Base-by-base conservation (phyloP, 2,113 vertebrate genomes). In the Cephalopterus ornatus region DNA sequence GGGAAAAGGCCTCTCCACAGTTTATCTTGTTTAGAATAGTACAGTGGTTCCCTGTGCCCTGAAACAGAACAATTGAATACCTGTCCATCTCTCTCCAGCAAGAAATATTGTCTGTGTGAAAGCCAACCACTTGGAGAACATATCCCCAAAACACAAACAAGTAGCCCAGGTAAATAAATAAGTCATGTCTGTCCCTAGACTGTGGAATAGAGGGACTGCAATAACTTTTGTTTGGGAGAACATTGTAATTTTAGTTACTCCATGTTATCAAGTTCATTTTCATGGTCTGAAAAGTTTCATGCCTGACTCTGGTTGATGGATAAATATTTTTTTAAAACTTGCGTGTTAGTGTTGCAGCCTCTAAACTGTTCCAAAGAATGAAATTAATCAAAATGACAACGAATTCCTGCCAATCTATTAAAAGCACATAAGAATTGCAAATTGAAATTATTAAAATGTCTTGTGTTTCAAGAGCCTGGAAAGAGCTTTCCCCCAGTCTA, bases 61-160 rank as follows among this genome's bases (percentile, higher is more conserved):
- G 65, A 59, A 74, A 33, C 49, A 52, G 42, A 81, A 61, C 18
- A 50, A 46, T 66, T 59, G 63, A 92, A 91, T 71, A 62, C 15
- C 27, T 49, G 3, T 81, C 52, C 93, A 58, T 85, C 15, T 95
- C 89, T 91, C 56, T 39, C 1, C 87, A 98, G 97, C 80, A 62
- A 86, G 97, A 66, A 98, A 98, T 86, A 98, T 98, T 9, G 88
- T 99, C 56, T 99, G 98, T 65, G 92, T 99, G 92, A 97, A 71
- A 15, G 97, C 97, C 66, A 96, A 97, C 83, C 98, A 98, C 53
- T 37, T 99, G 85, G 63, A 98, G 86, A 99, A 99, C 94, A 97
- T 98, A 61, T 98, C 98, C 3, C 72, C 97, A 85, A 98, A 98
- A 89, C 99, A 99, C 92, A 98, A 96, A 78, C 93, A 98, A 92